Base-by-base conservation (phyloP, 1,140 invertebrate genomes). In the Trichonephila clavata region DNA sequence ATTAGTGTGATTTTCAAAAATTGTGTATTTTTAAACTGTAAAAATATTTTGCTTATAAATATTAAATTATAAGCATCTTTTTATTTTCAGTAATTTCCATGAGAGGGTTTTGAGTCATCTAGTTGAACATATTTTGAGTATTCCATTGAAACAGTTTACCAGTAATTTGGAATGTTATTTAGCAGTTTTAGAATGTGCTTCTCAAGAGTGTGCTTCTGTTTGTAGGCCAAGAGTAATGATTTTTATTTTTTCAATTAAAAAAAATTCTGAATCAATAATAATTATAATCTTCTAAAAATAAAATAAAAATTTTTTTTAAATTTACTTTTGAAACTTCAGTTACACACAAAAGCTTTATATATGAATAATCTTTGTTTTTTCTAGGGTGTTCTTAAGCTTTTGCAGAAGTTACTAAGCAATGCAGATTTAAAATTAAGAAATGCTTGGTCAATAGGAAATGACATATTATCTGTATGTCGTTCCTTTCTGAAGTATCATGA, bases 101-200 rank as follows among this genome's bases (percentile, higher is more conserved):
- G 21, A 88, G 80, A 77, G 81, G 50, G 21, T 86, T 60, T 24
- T 93, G 43, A 61, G 27, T 8, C 84, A 93, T 77, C 32, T 93
- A 68, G 65, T 93, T 60, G 83, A 93, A 87, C 65, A 87, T 60
- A 88, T 93, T 80, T 61, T 87, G 61, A 87, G 68, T 18, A 61
- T 93, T 39, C 86, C 92, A 13, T 43, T 93, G 27, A 93, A 86
- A 60, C 65, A 77, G 32, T 60, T 93, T 61, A 16, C 13, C 20
- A 77, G 24, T 18, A 93, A 93, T 43, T 71, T 93, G 10, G 50
- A 87, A n/a, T 93, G 65, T 61, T 93, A 93, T 50, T 93, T 93
- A 24, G 50, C 27, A 21, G 65, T 93, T 39, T 24, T 93, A 80
- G 86, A 93, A 77, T 88, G 21, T 80, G 63, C 86, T 87, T 71